Percentiles rank a stretch among this genome's conserved stretches.
These are phyloP conservation scores for Florisuga fusca DNA, from an alignment of 2,797 vertebrate species.

Conservation along the genomic window DNA sequence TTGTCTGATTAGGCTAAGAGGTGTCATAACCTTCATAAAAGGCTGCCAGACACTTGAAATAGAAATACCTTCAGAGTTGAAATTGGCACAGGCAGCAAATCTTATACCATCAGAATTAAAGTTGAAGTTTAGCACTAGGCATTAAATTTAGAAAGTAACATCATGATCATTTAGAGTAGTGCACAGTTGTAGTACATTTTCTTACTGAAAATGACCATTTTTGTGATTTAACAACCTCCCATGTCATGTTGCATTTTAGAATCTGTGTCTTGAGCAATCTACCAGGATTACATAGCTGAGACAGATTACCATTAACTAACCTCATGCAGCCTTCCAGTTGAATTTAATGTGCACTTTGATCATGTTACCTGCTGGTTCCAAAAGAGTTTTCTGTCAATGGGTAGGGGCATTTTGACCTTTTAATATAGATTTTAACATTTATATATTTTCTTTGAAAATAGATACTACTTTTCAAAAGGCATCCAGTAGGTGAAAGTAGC, in stretches of 20 bases:
- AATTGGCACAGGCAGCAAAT: not conserved
- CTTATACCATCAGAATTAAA: not conserved
- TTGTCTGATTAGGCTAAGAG: conserved; percentile 16
- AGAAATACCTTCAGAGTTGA: not conserved
- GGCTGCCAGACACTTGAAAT: not conserved
- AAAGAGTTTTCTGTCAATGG: not conserved
- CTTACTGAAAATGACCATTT: not conserved
- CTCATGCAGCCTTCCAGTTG: not conserved
- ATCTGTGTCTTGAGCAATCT: not conserved
- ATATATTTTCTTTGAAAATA: conserved; percentile 5
- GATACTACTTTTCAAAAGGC: not conserved
- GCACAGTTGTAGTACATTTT: not conserved
- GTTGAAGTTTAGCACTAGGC: not conserved
- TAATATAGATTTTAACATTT: not conserved
- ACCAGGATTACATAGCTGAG: not conserved
- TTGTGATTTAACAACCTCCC: not conserved
- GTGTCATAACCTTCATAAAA: not conserved
- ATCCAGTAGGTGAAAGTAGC: not conserved
- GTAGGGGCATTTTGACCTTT: not conserved
- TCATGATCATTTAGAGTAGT: not conserved
- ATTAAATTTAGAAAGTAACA: not conserved
- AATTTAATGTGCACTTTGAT: not conserved
- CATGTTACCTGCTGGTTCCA: not conserved
- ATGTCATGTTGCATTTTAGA: not conserved
- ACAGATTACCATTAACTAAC: not conserved